A percentile compares a stretch with the other conserved stretches of the same genome.
Evolutionary conservation across 1,140 invertebrate species (phyloP).

Genomic region (Prorops nasuta): DNA sequence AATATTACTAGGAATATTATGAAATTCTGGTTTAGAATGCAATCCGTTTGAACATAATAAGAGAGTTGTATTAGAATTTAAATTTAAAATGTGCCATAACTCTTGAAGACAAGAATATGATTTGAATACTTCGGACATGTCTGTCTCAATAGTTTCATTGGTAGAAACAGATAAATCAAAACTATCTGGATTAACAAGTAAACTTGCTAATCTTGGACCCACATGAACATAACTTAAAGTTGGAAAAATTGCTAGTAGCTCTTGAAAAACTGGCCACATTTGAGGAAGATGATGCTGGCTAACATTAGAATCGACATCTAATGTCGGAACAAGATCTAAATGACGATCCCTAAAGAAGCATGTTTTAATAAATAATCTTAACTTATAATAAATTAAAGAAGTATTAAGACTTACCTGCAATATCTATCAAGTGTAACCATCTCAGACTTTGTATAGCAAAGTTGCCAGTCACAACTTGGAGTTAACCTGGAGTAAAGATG

Average conservation of each 20-base stretch:
- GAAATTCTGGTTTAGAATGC: constrained; percentile 47
- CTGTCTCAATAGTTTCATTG: constrained; percentile 54
- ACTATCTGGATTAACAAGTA: constrained; percentile 57
- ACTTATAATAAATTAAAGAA: constrained; percentile 1
- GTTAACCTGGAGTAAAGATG: constrained; percentile 60
- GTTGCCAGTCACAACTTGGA: constrained; percentile 55
- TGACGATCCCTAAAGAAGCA: constrained; percentile 43
- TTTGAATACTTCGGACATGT: constrained; percentile 53
- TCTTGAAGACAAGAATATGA: constrained; percentile 54
- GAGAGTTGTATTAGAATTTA: constrained; percentile 58
- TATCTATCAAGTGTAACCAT: constrained; percentile 66
- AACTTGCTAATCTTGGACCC: constrained; percentile 62
- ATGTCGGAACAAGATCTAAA: constrained; percentile 60
- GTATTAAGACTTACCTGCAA: constrained; percentile 50
- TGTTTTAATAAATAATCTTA: not conserved
- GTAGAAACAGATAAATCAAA: constrained; percentile 44
- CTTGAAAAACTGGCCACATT: constrained; percentile 62
- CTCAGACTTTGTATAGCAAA: constrained; percentile 60
- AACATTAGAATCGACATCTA: constrained; percentile 63
- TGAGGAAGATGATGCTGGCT: constrained; percentile 58
- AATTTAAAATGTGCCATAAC: constrained; percentile 59
- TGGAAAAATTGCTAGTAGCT: constrained; percentile 54
- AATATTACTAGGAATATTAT: constrained; percentile 60
- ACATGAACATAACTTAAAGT: constrained; percentile 62
- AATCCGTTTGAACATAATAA: constrained; percentile 63